phyloP scores from a whole-genome alignment of 1,140 invertebrate species.

The Ceratitis capitata region DNA sequence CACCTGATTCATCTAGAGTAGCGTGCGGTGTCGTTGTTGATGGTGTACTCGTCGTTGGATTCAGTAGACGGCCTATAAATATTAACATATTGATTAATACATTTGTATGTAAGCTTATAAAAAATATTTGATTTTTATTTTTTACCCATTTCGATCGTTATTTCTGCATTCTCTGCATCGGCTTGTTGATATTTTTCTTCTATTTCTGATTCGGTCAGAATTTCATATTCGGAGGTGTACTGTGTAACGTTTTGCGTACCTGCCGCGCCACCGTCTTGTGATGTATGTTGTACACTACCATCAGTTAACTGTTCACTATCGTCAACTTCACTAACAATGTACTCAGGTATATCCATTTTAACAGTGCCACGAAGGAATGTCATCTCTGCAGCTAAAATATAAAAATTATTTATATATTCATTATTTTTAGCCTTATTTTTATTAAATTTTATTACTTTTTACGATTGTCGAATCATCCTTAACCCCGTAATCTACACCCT shows the following conservation, averaged over 20 bases:
- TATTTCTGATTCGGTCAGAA: constrained; percentile 63
- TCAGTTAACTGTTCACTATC: constrained; percentile 55
- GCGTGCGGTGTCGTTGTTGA: constrained; percentile 49
- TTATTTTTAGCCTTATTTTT: not conserved
- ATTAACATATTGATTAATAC: not conserved
- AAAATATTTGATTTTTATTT: constrained; percentile 38
- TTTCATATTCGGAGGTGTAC: constrained; percentile 64
- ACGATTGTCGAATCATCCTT: constrained; percentile 63
- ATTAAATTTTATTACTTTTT: constrained; percentile 49
- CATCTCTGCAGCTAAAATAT: constrained; percentile 58
- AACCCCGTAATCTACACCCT: constrained; percentile 59
- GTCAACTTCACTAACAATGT: constrained; percentile 61
- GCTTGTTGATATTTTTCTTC: constrained; percentile 60
- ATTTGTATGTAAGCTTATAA: not conserved
- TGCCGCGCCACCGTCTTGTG: constrained; percentile 56
- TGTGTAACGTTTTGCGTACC: constrained; percentile 57
- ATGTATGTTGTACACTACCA: constrained; percentile 57
- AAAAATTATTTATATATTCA: not conserved
- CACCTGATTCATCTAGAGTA: constrained; percentile 53
- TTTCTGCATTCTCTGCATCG: constrained; percentile 59
- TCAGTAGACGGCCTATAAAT: constrained; percentile 52
- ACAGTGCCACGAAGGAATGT: constrained; percentile 59
- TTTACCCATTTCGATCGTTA: constrained; percentile 63
- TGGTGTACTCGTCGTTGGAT: constrained; percentile 47
- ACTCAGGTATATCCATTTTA: constrained; percentile 64